Evolutionary conservation across 2,797 vertebrate genomes (phyloP).

Genomic region (Myotis planiceps): DNA sequence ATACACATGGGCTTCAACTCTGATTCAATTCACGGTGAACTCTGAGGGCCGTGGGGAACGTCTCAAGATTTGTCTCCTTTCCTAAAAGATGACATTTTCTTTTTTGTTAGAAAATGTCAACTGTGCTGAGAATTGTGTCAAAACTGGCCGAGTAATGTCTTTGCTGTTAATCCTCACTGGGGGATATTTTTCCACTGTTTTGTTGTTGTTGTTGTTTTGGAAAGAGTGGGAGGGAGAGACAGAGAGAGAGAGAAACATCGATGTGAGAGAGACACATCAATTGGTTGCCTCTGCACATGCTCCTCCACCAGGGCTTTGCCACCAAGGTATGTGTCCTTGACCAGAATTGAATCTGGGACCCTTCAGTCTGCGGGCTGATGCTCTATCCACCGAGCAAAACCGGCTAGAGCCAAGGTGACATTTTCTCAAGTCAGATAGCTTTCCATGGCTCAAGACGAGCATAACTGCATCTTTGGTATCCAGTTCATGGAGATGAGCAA

Average conservation of each 20-base stretch:
- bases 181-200: too few relatives aligned
- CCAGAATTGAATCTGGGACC: too few relatives aligned
- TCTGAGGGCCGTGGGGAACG: neutral
- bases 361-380: too few relatives aligned
- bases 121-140: neutral
- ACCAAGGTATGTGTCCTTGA: too few relatives aligned
- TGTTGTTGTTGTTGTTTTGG: too few relatives aligned
- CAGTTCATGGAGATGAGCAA: neutral
- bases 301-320: too few relatives aligned
- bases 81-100: neutral
- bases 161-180: too few relatives aligned
- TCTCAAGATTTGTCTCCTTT: neutral
- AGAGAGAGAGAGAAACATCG: too few relatives aligned
- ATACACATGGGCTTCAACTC: neutral
- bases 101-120: neutral
- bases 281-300: too few relatives aligned
- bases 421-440: neutral
- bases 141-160: neutral
- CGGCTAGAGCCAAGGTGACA: neutral
- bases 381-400: too few relatives aligned
- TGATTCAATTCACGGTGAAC: neutral
- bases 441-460: neutral
- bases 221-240: too few relatives aligned
- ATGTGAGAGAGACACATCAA: too few relatives aligned
- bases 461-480: neutral